These are phyloP conservation scores for Cephus pulcher DNA, from an alignment of 2,888 invertebrate species.

Conservation along the genomic window DNA sequence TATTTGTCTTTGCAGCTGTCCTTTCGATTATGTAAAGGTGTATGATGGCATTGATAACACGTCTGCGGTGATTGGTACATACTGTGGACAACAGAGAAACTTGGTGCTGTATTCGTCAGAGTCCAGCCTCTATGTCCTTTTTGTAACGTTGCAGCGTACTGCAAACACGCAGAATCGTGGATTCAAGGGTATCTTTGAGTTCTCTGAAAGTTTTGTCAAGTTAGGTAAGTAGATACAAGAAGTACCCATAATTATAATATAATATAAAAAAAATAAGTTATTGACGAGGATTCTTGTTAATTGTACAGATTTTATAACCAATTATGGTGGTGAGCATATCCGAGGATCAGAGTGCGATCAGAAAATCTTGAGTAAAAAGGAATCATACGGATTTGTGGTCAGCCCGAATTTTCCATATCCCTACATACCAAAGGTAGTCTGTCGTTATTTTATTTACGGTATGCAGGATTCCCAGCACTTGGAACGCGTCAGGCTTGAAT, in stretches of 20 bases:
- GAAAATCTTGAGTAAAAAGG: conserved; percentile 93
- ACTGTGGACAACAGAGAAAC: conserved; percentile 97
- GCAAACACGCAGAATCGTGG: conserved; percentile 97
- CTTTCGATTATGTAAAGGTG: conserved; percentile 97
- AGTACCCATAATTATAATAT: not conserved
- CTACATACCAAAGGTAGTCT: conserved; percentile 95
- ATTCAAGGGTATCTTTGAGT: conserved; percentile 98
- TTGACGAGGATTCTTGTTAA: conserved; percentile 10
- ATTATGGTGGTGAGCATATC: conserved; percentile 94
- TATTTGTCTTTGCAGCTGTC: conserved; percentile 79
- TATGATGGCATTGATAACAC: conserved; percentile 93
- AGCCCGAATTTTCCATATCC: conserved; percentile 97
- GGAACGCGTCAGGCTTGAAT: conserved; percentile 91
- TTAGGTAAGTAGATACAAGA: conserved; percentile 78
- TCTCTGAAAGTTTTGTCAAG: conserved; percentile 98
- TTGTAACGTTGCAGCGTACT: conserved; percentile 90
- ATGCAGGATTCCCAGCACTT: conserved; percentile 97
- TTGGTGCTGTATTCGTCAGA: conserved; percentile 95
- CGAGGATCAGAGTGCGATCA: conserved; percentile 99
- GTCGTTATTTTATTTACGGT: conserved; percentile 98
- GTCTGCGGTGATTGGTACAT: conserved; percentile 93
- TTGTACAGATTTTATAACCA: conserved; percentile 87
- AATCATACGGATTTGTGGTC: conserved; percentile 91
- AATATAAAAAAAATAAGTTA: not conserved
- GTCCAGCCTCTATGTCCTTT: conserved; percentile 89